These are phyloP conservation scores for Hermetia illucens DNA, from an alignment of 1,140 invertebrate species.

Conservation along the genomic window DNA sequence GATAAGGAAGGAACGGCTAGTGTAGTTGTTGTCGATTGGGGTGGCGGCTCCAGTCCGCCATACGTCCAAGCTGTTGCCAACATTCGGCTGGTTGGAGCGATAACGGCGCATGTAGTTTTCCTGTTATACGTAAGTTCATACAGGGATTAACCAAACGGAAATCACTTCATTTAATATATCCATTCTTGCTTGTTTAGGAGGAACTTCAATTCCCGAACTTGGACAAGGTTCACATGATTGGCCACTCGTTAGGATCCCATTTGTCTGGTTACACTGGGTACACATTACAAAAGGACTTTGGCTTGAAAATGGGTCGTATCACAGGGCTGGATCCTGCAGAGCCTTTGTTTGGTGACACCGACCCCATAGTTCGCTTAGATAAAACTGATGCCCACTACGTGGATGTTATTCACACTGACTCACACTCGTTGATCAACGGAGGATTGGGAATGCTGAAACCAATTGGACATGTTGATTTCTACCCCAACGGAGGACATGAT, in stretches of 20 bases:
- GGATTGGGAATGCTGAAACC: conserved; percentile 66
- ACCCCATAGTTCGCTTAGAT: conserved; percentile 68
- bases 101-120: conserved; percentile 57
- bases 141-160: too few species aligned
- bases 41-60: conserved; percentile 65
- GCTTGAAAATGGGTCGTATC: conserved; percentile 48
- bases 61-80: conserved; percentile 85
- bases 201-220: conserved; percentile 36
- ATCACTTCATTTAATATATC: conserved; percentile 5
- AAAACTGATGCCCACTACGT: conserved; percentile 72
- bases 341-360: conserved; percentile 76
- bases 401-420: conserved; percentile 80
- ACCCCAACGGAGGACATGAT: conserved; percentile 70
- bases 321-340: conserved; percentile 81
- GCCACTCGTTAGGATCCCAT: conserved; percentile 81
- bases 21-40: conserved; percentile 74
- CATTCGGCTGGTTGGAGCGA: conserved; percentile 69
- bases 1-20: conserved; percentile 52
- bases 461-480: conserved; percentile 79
- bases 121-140: conserved; percentile 35
- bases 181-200: conserved; percentile 24
- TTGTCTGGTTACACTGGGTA: conserved; percentile 70
- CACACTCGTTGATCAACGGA: conserved; percentile 61
- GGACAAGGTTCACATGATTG: conserved; percentile 66
- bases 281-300: conserved; percentile 47